A percentile compares a stretch with the other conserved stretches of the same genome.
Evolutionary conservation across 2,888 invertebrate genomes (phyloP).

Genomic region (Xanthia icteritia): DNA sequence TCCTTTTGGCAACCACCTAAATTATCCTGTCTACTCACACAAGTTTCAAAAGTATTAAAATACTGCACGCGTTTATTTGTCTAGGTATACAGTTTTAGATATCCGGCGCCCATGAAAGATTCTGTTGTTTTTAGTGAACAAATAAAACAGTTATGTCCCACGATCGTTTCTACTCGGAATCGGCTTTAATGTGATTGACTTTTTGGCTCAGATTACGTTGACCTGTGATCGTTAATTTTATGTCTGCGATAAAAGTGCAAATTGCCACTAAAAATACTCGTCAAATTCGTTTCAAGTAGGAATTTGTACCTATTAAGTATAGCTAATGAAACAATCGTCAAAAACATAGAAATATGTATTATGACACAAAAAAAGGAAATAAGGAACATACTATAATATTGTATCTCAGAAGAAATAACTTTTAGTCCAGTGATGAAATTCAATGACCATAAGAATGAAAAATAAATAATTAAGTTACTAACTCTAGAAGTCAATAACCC

Average conservation of each 20-base stretch:
- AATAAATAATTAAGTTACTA: not conserved
- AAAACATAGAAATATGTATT: not conserved
- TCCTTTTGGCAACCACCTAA: not conserved
- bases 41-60: not conserved
- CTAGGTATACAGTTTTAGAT: constrained; percentile 8
- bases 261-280: constrained; percentile 1
- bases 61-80: not conserved
- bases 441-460: not conserved
- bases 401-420: not conserved
- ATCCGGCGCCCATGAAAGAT: constrained; percentile 1
- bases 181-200: not conserved
- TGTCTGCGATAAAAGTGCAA: constrained; percentile 17
- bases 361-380: not conserved
- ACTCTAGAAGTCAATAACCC: constrained; percentile 20
- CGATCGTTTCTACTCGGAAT: not conserved
- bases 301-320: not conserved
- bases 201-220: constrained; percentile 30
- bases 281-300: constrained; percentile 9
- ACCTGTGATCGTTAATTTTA: constrained; percentile 40
- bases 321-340: not conserved
- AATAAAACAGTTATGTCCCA: constrained; percentile 4
- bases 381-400: too few species aligned
- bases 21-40: not conserved
- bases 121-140: not conserved
- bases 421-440: not conserved